Conservation (phyloP, 2,797 vertebrate genomes). For the Helicolenus hilgendorfi region DNA sequence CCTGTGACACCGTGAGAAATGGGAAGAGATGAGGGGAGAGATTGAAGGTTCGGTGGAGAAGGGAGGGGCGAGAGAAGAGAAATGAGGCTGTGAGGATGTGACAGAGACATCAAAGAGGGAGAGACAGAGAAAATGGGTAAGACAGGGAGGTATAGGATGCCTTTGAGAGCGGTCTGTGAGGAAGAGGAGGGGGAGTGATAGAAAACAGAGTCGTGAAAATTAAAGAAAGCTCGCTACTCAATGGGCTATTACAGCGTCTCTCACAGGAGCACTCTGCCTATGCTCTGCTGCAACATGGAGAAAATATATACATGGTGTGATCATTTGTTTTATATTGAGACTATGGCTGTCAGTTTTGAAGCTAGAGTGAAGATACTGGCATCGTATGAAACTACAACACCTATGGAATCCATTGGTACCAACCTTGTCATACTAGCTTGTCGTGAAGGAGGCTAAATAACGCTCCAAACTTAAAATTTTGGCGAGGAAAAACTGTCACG, state of each 20-base stretch:
- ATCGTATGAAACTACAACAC: too few relatives aligned
- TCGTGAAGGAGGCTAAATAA: too few relatives aligned
- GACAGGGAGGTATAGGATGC: constrained; percentile 20
- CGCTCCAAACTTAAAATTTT: too few relatives aligned
- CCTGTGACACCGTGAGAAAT: constrained; percentile 5
- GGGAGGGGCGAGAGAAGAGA: constrained; percentile 13
- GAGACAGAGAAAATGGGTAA: constrained; percentile 17
- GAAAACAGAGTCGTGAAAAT: constrained; percentile 18
- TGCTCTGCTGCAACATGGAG: neutral
- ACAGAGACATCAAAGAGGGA: constrained; percentile 53
- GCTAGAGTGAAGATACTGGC: too few relatives aligned
- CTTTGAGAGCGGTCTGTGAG: constrained; percentile 11
- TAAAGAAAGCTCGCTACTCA: constrained; percentile 19
- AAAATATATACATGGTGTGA: neutral
- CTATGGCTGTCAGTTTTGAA: too few relatives aligned
- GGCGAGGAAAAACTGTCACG: too few relatives aligned
- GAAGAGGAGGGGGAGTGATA: neutral
- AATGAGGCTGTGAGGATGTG: constrained; percentile 43
- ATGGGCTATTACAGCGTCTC: neutral
- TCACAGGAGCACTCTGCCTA: neutral
- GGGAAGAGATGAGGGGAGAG: neutral
- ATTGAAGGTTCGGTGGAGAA: neutral
- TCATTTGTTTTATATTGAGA: neutral
- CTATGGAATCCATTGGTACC: too few relatives aligned
- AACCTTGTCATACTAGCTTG: too few relatives aligned